Conservation (phyloP, 2,888 invertebrate species). For the Leistus spinibarbis region DNA sequence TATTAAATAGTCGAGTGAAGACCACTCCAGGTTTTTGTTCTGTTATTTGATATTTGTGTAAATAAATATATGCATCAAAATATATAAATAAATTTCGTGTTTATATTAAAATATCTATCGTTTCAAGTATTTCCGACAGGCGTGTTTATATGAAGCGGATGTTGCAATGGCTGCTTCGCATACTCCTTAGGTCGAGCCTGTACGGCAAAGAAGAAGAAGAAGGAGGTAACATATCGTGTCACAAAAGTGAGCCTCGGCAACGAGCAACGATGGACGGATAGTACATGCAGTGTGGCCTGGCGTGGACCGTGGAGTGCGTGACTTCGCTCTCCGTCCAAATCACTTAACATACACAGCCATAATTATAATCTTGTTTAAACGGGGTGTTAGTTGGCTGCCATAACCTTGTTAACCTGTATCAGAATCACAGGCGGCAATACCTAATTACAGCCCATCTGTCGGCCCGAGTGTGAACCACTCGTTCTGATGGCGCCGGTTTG, state of each 20-base stretch:
- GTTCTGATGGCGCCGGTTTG: slow-evolving; percentile 13
- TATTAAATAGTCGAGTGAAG: too few species aligned
- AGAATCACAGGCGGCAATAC: slow-evolving; percentile 9
- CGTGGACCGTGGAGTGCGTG: slow-evolving; percentile 24
- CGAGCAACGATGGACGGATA: neutral
- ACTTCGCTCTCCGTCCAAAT: slow-evolving; percentile 11
- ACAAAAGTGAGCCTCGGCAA: neutral
- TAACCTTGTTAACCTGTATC: slow-evolving; percentile 32
- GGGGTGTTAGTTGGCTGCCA: slow-evolving; percentile 31
- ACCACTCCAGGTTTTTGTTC: too few species aligned
- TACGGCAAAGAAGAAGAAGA: neutral
- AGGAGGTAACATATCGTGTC: neutral
- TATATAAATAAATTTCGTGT: too few species aligned
- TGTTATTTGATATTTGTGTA: too few species aligned
- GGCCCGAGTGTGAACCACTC: slow-evolving; percentile 18
- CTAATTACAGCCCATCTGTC: slow-evolving; percentile 25
- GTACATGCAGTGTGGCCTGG: neutral
- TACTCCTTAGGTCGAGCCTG: neutral
- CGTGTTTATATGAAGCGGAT: too few species aligned
- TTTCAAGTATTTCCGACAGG: too few species aligned
- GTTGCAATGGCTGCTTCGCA: too few species aligned
- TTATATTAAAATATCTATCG: too few species aligned
- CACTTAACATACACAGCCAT: slow-evolving; percentile 22
- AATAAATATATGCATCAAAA: too few species aligned
- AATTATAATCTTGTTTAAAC: slow-evolving; percentile 33